Conservation (phyloP, 2,888 invertebrate species). For the Oscheius myriophilus region DNA sequence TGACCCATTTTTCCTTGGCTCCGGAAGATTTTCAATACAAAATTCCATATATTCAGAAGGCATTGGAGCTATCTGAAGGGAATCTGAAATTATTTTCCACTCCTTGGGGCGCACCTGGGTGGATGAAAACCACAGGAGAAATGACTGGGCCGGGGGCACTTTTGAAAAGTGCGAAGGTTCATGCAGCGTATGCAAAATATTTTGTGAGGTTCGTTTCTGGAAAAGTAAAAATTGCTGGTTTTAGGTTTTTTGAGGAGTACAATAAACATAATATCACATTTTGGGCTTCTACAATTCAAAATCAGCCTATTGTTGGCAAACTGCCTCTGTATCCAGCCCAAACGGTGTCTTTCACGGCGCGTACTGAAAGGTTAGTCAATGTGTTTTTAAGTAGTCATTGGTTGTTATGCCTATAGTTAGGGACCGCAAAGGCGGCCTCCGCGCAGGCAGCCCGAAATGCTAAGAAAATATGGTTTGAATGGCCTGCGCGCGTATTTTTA, state of each 20-base stretch:
- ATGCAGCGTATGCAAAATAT: slow-evolving; percentile 78
- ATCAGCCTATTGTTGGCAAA: slow-evolving; percentile 79
- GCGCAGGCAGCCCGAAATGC: no score
- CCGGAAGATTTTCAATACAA: slow-evolving; percentile 79
- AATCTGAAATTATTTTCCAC: slow-evolving; percentile 73
- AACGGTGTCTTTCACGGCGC: slow-evolving; percentile 77
- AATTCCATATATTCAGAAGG: slow-evolving; percentile 54
- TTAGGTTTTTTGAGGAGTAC: slow-evolving; percentile 83
- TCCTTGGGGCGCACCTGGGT: slow-evolving; percentile 76
- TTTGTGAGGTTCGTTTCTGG: slow-evolving; percentile 75
- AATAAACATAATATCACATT: slow-evolving; percentile 75
- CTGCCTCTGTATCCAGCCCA: slow-evolving; percentile 76
- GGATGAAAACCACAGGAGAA: slow-evolving; percentile 76
- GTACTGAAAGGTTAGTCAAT: slow-evolving; percentile 44
- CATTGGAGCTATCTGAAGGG: slow-evolving; percentile 33
- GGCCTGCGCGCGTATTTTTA: no score
- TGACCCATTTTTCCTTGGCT: slow-evolving; percentile 78
- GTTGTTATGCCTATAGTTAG: no score
- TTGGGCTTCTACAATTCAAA: slow-evolving; percentile 84
- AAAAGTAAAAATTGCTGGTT: slow-evolving; percentile 33
- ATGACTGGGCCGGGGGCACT: slow-evolving; percentile 67
- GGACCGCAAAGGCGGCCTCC: no score
- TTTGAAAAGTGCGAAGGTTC: slow-evolving; percentile 29
- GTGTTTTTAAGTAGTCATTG: no score
- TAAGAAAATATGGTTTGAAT: no score